Evolutionary conservation across 2,113 vertebrate species (phyloP), one percentile per base, ranked within the genome.

Genomic region (Peromyscus californicus): DNA sequence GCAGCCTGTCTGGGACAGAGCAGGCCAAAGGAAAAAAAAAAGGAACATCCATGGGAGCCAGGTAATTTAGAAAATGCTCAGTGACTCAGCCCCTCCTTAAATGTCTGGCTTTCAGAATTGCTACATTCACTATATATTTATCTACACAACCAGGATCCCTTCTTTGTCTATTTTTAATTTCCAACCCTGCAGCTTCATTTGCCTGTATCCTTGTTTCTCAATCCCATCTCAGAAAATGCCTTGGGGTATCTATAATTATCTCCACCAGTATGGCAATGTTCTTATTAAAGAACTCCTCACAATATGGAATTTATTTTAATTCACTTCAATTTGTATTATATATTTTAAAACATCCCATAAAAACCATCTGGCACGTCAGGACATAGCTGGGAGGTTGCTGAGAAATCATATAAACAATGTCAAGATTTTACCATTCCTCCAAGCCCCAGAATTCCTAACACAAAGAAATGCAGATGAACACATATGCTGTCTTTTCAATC

Each of bases 221-320:
- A 74, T 48, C 63, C 48, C 74, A 89, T 92, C 48, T 94, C 67
- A 95, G 94, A 45, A 95, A 97, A 70, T 3, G 45, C 91, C 21
- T 17, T 29, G 17, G 95, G 90, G 75, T 83, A 67, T 91, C 82
- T 97, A 74, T 87, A 91, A 92, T 89, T 75, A 97, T 87, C 82
- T 92, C 67, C 24, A 85, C 36, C 61, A 96, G 39, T 59, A 89
- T 26, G 82, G 88, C 82, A 90, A 69, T 94, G 92, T 79, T 93
- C 92, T 94, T 92, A 94, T 96, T 97, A 95, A 97, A 95, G 89
- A 83, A 82, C 5, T 19, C 39, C 70, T 89, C 85, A 80, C 45
- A 85, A 78, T 91, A 86, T 79, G 36, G 94, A 86, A 92, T 96
- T 96, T 87, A 96, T 97, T 95, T 96, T 89, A 96, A 97, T 95